Conservation (phyloP, 2,797 vertebrate genomes). For the Potorous gilbertii region DNA sequence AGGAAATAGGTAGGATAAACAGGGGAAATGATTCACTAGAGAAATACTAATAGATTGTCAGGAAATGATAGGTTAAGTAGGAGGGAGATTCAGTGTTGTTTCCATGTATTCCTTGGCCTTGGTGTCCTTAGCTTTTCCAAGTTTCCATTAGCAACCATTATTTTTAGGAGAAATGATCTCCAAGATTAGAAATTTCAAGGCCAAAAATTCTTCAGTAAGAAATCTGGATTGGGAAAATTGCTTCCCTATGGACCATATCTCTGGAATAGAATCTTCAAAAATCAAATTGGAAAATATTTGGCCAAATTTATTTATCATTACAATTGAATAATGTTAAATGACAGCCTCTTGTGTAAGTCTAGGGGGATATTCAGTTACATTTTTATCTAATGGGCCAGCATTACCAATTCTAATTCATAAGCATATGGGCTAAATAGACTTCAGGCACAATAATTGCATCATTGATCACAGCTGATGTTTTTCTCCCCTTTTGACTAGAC, state of each 20-base stretch:
- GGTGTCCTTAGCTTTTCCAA: constrained; percentile 26
- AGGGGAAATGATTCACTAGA: not conserved
- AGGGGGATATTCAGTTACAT: constrained; percentile 22
- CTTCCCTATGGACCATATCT: constrained; percentile 48
- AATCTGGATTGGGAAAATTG: constrained; percentile 53
- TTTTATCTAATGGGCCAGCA: constrained; percentile 15
- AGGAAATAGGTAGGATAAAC: not conserved
- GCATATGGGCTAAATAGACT: not conserved
- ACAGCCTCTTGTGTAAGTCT: not conserved
- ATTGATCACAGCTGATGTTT: not conserved
- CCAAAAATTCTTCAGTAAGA: constrained; percentile 61
- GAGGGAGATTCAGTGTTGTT: not conserved
- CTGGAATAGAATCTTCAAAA: constrained; percentile 50
- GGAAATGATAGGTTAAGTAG: not conserved
- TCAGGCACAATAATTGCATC: not conserved
- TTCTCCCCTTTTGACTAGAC: not conserved
- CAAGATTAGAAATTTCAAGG: constrained; percentile 53
- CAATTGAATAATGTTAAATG: constrained; percentile 27
- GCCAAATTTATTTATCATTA: constrained; percentile 36
- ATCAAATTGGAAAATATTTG: constrained; percentile 1
- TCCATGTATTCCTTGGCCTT: not conserved
- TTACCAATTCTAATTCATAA: constrained; percentile 17
- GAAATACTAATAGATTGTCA: not conserved
- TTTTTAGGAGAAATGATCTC: constrained; percentile 62
- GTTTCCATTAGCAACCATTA: constrained; percentile 49